Conservation (phyloP, 2,797 vertebrate genomes). For the Acrossocheilus fasciatus region DNA sequence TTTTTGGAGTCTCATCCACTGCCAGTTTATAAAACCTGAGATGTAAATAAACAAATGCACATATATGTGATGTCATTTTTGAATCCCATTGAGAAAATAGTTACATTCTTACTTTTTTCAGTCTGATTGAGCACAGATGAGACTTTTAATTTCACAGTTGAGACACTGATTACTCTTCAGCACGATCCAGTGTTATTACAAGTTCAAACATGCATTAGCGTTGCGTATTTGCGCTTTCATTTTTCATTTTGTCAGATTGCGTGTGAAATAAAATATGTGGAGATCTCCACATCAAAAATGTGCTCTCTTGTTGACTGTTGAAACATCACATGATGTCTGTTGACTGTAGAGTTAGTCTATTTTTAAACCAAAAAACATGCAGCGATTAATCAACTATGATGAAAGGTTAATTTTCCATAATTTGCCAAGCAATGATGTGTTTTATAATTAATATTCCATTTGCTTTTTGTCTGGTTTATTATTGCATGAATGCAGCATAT, state of each 20-base stretch:
- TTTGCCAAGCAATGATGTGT: constrained; percentile 54
- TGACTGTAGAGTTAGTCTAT: constrained; percentile 5
- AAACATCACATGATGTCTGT: constrained; percentile 31
- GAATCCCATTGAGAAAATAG: background rate
- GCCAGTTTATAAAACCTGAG: background rate
- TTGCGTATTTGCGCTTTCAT: background rate
- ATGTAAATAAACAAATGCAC: background rate
- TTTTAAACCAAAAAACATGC: constrained; percentile 22
- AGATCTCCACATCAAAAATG: constrained; percentile 18
- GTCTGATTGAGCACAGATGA: background rate
- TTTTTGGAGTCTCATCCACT: background rate
- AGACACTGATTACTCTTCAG: background rate
- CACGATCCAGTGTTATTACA: constrained; percentile 18
- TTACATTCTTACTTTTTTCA: background rate
- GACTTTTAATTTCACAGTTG: background rate
- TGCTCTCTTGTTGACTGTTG: background rate
- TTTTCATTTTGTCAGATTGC: constrained; percentile 23
- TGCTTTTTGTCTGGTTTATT: constrained; percentile 45
- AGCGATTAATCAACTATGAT: constrained; percentile 43
- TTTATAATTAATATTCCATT: constrained; percentile 55
- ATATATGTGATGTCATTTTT: background rate
- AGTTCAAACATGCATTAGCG: background rate
- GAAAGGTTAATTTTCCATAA: constrained; percentile 53
- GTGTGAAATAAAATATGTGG: background rate
- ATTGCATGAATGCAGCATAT: constrained; percentile 58